A percentile compares a stretch with the other conserved stretches of the same genome.
phyloP scores from a whole-genome alignment of 2,888 invertebrate species.

The Leptura quadrifasciata region DNA sequence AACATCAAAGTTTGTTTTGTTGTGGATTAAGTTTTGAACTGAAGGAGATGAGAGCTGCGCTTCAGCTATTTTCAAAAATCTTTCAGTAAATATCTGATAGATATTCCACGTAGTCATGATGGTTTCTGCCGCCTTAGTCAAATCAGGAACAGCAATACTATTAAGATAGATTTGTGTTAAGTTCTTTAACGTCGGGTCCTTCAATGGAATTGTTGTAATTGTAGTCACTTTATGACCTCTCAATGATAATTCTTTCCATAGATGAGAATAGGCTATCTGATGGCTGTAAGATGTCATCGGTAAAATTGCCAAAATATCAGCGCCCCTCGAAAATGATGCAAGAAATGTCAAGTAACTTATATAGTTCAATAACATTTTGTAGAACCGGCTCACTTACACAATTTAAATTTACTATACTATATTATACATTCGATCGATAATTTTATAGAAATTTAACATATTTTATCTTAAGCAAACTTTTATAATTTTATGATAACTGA shows the following conservation, averaged over 20 bases:
- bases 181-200: constrained; percentile 13
- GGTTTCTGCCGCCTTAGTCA: neutral
- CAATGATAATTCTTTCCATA: constrained; percentile 26
- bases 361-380: neutral
- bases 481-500: too few relatives aligned
- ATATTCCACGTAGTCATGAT: neutral
- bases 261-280: neutral
- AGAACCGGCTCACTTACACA: too few relatives aligned
- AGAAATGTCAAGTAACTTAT: neutral
- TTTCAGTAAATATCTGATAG: neutral
- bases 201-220: constrained; percentile 13
- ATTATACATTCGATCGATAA: too few relatives aligned
- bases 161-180: constrained; percentile 37
- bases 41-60: neutral
- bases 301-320: constrained; percentile 16
- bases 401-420: too few relatives aligned
- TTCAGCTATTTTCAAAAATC: neutral
- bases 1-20: constrained; percentile 10
- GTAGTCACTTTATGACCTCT: constrained; percentile 27
- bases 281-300: neutral
- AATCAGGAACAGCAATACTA: constrained; percentile 50
- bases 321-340: neutral
- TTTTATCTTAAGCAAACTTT: too few relatives aligned
- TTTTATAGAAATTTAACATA: too few relatives aligned
- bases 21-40: too few relatives aligned